Evolutionary conservation across 2,113 vertebrate species (phyloP), one percentile per base, ranked within the genome.

Genomic region (Panurus biarmicus): DNA sequence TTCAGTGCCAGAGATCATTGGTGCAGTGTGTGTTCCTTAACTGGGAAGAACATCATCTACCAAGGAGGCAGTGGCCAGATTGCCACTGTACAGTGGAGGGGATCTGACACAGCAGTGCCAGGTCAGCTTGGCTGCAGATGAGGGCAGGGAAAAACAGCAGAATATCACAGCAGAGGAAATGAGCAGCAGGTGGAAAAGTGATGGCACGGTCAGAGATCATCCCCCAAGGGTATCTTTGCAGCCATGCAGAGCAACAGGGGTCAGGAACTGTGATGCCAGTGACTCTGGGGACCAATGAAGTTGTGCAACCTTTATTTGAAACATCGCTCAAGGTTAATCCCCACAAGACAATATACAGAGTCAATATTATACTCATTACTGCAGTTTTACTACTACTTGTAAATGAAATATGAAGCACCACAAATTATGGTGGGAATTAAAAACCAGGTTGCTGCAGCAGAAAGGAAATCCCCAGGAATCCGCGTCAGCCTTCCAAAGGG

Each of bases 261-360:
- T 22, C 20, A 7, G 33, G 24, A 29, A 21, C 20, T 3, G 5
- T 11, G n/a, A 4, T 4, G 2, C 3, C 23, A 5, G 38, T 6
- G 22, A 15, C 65, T 40, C 38, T 9, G 26, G 4, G 22, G 2
- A 12, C 14, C 33, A 4, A 4, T 13, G 14, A 51, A 33, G 2
- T 12, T 40, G 12, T 44, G 38, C 35, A 26, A 13, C 20, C 28
- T 9, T 25, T 50, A 7, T 33, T 45, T 50, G 38, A 58, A 73
- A n/a, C 35, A 20, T 22, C 23, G 2, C 29, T 64, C 29, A 21
- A 12, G 45, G 12, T 62, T 50, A 21, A 3, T n/a, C 8, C 22
- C 15, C 11, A 18, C 36, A 12, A n/a, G 31, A 38, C 44, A 69
- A 18, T 20, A n/a, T 7, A 24, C 1, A 14, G 12, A 18, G n/a